Evolutionary conservation across 2,888 invertebrate species (phyloP), one percentile per base, ranked within the genome.

Genomic region (Megalurothrips usitatus): DNA sequence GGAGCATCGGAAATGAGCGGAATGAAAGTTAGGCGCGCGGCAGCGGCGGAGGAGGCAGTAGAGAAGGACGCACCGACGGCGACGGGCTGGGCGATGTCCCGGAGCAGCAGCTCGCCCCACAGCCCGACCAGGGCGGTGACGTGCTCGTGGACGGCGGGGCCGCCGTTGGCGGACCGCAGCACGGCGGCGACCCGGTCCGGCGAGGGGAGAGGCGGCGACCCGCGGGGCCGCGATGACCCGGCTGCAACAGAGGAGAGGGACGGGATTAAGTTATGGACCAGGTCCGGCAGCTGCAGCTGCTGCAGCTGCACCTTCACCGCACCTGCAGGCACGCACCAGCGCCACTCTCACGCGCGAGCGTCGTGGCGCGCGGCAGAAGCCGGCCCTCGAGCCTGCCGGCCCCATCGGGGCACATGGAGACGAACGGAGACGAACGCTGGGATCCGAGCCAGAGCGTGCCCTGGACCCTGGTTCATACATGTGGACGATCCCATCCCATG

Each of bases 101-200:
- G 91, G 84, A 93, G 89, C 43, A 95, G 86, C 47, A 95, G 87
- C 85, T 94, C 93, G 78, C 94, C 92, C 95, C 95, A 95, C 0
- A 94, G 92, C 0, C 94, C 94, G 79, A 94, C 87, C 85, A 95
- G 89, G 84, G 94, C 93, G 48, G 93, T 94, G 52, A 94, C 91
- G 83, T 92, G 94, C 84, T 93, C 93, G 86, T 94, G 94, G 14
- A 79, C 82, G n/a, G 79, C 68, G 82, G 89, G 88, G 84, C 91
- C 89, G 1, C 91, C 89, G 3, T 92, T 89, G 2, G 92, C 90
- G 79, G 90, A 88, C 78, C 90, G 86, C 0, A 93, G 89, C 80
- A 90, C 89, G 10, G 94, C 93, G 10, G 94, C 87, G 0, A 89
- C 88, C 63, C 92, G 92, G 1, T 89, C 87, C 43, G 90, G 89